Base-by-base conservation (phyloP, 2,113 vertebrate species). In the Mesoclemmys tuberculata region DNA sequence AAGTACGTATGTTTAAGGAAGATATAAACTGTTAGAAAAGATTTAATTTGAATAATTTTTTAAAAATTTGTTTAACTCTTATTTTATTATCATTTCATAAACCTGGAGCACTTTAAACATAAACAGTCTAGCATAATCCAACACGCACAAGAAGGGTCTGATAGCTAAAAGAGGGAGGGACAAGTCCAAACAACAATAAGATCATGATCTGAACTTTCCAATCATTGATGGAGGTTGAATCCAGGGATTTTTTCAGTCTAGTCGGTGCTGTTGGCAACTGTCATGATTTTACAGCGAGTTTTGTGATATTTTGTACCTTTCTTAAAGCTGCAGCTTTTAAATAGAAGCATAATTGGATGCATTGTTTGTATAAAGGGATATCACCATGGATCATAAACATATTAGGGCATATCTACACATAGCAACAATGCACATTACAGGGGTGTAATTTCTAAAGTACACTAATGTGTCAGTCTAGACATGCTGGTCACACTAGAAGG, bases 21-120 rank as follows among this genome's bases (percentile, higher is more conserved):
- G 4, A 74, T 24, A 87, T 26, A n/a, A 78, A 0, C 1, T 22
- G 46, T 27, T 46, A 4, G 2, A 14, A 26, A 52, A n/a, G 2
- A 80, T 46, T 29, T 16, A 18, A 51, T 35, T 51, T 27, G 29
- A 46, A 46, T 41, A 9, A 26, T 48, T 58, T 79, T 84, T 51
- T 51, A 8, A 51, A 6, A 88, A 86, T 68, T 56, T 0, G 55
- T 49, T 80, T 35, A 92, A 68, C 18, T 49, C 5, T 51, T 2
- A 0, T 44, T 54, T 82, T 26, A 2, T 84, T 74, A 51, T 74
- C 3, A 24, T 64, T 75, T 4, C 0, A 77, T 61, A 3, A 64
- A 3, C 4, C 31, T 91, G 19, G 71, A 49, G 13, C 8, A n/a
- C n/a, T n/a, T n/a, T n/a, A n/a, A n/a, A n/a, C n/a, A 51, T 3